Base-by-base conservation (phyloP, 2,797 vertebrate genomes). In the Peromyscus nudipes region DNA sequence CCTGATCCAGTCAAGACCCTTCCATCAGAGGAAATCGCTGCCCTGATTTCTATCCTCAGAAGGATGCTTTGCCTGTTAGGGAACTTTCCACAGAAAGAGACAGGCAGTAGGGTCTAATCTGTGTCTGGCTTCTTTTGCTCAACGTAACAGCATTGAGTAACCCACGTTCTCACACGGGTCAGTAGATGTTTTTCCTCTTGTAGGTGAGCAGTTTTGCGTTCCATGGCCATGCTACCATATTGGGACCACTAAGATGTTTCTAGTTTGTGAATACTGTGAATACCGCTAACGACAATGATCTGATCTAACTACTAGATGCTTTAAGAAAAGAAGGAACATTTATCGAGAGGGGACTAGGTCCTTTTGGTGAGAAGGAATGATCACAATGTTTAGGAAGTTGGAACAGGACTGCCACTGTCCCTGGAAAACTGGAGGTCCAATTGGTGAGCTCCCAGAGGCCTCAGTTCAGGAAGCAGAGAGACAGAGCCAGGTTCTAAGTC, bases 311-410 rank as follows among this genome's bases (percentile, higher is more conserved):
- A 29, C 46, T 77, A 25, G 69, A 60, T 93, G 49, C 43, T 95
- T 96, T 92, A 90, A 89, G 83, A 91, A 93, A 76, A 90, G 9
- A 8, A 12, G 49, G 40, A 11, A 91, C 25, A 65, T 34, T n/a
- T 49, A 94, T 19, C 43, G 10, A 92, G 94, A 93, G 92, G 4
- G 16, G 86, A 91, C 31, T 85, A 14, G 21, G n/a, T 25, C 37
- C 60, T 77, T 91, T 91, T 23, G 69, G 52, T 34, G 82, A 73
- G 37, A 80, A 29, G n/a, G 5, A 49, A 1, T 29, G 73, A 23
- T 40, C 37, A 86, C 0, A 60, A 73, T 62, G 34, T 84, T 94
- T 80, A 93, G 86, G 65, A 88, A 91, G 80, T 9, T 25, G 27
- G 55, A 93, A 85, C 4, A 76, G 69, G 49, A 29, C 17, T 67